A percentile compares a stretch with the other conserved stretches of the same genome.
phyloP scores from a whole-genome alignment of 1,140 invertebrate genomes.

The Eciton burchellii region DNA sequence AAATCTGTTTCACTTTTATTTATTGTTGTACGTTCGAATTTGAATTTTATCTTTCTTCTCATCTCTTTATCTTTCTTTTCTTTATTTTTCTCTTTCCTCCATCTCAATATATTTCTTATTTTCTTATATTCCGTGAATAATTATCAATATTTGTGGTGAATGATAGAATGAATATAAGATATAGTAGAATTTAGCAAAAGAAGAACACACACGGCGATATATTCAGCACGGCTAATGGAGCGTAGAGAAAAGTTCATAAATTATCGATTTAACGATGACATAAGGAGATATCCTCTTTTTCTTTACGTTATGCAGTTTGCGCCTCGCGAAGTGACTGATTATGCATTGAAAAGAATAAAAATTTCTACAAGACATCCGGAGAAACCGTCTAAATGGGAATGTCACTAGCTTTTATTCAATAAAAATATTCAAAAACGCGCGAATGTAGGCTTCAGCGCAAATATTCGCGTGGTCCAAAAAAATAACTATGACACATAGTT shows the following conservation, averaged over 20 bases:
- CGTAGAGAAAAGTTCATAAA: constrained; percentile 18
- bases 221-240: not conserved
- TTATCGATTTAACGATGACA: constrained; percentile 2
- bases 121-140: no score
- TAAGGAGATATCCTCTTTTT: not conserved
- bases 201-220: not conserved
- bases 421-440: not conserved
- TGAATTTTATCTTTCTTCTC: no score
- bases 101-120: no score
- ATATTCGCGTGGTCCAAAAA: not conserved
- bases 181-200: not conserved
- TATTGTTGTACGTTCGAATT: no score
- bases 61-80: no score
- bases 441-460: not conserved
- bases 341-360: constrained; percentile 7
- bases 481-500: not conserved
- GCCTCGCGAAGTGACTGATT: not conserved
- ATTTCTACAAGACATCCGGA: not conserved
- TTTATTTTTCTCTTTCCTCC: no score
- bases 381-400: not conserved
- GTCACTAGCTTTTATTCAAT: not conserved
- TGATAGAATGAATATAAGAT: constrained; percentile 1
- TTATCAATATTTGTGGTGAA: no score
- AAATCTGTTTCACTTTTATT: no score
- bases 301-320: not conserved